phyloP scores from a whole-genome alignment of 2,797 vertebrate genomes.

The Onychomys leucogaster region DNA sequence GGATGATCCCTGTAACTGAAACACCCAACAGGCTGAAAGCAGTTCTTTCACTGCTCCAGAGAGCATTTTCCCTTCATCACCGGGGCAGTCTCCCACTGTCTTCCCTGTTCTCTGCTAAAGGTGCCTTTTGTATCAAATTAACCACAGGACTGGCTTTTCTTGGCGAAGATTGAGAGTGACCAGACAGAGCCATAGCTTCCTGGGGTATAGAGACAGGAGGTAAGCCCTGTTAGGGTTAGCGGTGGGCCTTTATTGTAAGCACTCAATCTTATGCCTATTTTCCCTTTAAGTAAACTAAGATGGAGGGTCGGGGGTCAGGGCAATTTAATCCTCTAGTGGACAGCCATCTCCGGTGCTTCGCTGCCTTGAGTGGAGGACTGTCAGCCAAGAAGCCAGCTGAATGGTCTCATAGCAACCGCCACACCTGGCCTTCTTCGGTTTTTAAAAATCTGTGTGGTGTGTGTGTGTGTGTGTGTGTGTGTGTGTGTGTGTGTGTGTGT shows the following conservation, averaged over 20 bases:
- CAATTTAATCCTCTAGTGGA: neutral
- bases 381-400: neutral
- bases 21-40: neutral
- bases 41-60: neutral
- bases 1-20: neutral
- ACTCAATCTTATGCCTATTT: neutral
- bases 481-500: neutral
- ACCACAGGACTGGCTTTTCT: neutral
- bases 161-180: neutral
- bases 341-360: neutral
- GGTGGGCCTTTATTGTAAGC: neutral
- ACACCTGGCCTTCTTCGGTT: neutral
- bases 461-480: neutral
- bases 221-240: neutral
- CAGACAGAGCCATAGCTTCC: neutral
- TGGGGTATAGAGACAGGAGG: neutral
- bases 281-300: neutral
- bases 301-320: neutral
- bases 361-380: neutral
- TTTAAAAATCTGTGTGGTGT: neutral
- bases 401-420: neutral
- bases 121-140: neutral
- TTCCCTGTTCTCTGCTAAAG: neutral
- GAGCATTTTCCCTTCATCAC: neutral
- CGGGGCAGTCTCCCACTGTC: neutral